Evolutionary conservation across 2,888 invertebrate genomes (phyloP), one percentile per base, ranked within the genome.

Genomic region (Pandemis corylana): DNA sequence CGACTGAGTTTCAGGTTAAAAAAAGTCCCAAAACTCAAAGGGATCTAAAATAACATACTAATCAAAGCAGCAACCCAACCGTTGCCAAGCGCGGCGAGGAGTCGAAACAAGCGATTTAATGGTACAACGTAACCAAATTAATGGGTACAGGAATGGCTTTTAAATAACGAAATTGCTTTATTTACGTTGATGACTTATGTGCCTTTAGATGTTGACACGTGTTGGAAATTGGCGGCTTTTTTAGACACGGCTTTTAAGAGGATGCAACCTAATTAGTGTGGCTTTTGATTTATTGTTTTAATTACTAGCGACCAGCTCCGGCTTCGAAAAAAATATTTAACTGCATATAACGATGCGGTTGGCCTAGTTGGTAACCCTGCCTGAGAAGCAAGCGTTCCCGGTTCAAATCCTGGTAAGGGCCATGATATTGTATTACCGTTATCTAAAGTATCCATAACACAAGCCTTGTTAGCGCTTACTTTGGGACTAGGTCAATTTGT

Each of bases 131-230:
- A 81, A 78, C 84, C 82, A 79, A 85, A 87, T 78, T 72, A 63
- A 71, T 65, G 76, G 71, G 68, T 15, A 42, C 69, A 42, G 67
- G 53, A 76, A 69, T 61, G 53, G 63, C 46, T 76, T 70, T 71
- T 51, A 69, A 76, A 71, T 74, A 64, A 74, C 68, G 13, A 74
- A 71, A 69, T 77, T 65, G 81, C 82, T 87, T 88, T 87, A 88
- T 89, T 44, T 62, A 42, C 53, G 13, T 42, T 63, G 51, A 66
- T 44, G 44, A 62, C 46, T 72, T 68, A 36, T 72, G 71, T 84
- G 83, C 83, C 81, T 85, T 85, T 79, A 78, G 77, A 81, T 79
- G 78, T 81, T 83, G 84, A 87, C 87, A 83, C 83, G 82, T 83
- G 77, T 78, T n/a, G 36, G 20, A n/a, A 53, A 15, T 67, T 44